Evolutionary conservation across 2,113 vertebrate species (phyloP), one percentile per base, ranked within the genome.

Genomic region (Asarcornis scutulata): DNA sequence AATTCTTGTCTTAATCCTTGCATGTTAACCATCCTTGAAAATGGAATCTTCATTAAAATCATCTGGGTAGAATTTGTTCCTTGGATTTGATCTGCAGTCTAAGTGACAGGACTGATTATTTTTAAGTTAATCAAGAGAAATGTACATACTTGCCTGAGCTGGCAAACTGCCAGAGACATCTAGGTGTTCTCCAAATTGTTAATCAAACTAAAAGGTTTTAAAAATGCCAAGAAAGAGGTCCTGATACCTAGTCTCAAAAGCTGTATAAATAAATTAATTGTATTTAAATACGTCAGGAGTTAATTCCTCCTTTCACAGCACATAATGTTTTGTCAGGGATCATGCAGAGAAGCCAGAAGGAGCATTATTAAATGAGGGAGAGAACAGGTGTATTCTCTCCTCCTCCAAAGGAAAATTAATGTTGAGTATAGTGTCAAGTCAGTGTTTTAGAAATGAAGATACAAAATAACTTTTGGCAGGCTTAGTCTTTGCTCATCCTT

Each of bases 161-260:
- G 91, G 73, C 80, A 78, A 75, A 78, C 27, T 92, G 44, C 55
- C 76, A 77, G 68, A 83, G 40, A 77, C 11, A 6, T 80, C 62
- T 75, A 59, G n/a, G 32, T 85, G 6, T 83, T 23, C 50, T 67
- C 40, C 40, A 46, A 86, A 56, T 80, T 72, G 66, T 88, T 94
- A 83, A 71, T 95, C 80, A 78, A 82, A 75, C 26, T 88, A 91
- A 93, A 92, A 86, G 60, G 29, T 20, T 81, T 86, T 89, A 73
- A 81, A 94, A 81, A 60, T 9, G 5, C 69, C 52, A 78, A 63
- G 68, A 74, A 81, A 86, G 64, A 83, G 31, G 32, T 75, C 42
- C 56, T 64, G 38, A 27, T 83, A 69, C 2, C 29, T 82, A 11
- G n/a, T 59, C 67, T 69, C 36, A 69, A 48, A 75, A 81, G 4